Percentiles rank a stretch among this genome's conserved stretches.
Evolutionary conservation across 2,888 invertebrate species (phyloP).

Genomic region (Drosophila helvetica): DNA sequence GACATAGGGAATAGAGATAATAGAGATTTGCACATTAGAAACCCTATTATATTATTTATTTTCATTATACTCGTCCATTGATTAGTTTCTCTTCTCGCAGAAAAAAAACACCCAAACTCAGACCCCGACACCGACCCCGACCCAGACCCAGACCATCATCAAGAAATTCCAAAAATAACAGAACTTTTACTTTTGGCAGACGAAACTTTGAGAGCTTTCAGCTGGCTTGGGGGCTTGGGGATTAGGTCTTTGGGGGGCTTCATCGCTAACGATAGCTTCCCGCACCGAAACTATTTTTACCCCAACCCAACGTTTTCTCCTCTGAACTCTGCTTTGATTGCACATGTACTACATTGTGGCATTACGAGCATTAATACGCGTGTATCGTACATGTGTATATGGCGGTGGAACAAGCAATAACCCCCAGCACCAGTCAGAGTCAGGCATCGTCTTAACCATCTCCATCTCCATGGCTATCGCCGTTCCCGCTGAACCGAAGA

Average conservation of each 20-base stretch:
- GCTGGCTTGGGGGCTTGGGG: no score
- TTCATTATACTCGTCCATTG: conserved; percentile 6
- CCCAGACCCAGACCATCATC: conserved; percentile 14
- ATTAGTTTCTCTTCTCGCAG: conserved; percentile 6
- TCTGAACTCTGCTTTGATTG: conserved; percentile 49
- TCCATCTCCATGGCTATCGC: conserved; percentile 24
- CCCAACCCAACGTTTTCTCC: conserved; percentile 50
- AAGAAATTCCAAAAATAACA: conserved; percentile 61
- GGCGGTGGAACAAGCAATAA: conserved; percentile 75
- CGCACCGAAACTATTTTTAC: conserved; percentile 65
- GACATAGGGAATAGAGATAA: background rate
- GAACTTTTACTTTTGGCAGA: conserved; percentile 75
- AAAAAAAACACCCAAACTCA: conserved; percentile 11
- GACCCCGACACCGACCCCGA: conserved; percentile 16
- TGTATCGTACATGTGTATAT: conserved; percentile 58
- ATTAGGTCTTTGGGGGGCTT: no score
- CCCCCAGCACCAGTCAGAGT: conserved; percentile 45
- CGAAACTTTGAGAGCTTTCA: conserved; percentile 31
- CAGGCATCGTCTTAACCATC: conserved; percentile 12
- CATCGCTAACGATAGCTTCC: conserved; percentile 39
- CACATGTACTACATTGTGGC: conserved; percentile 54
- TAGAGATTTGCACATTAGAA: background rate
- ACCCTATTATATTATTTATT: background rate
- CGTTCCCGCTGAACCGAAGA: conserved; percentile 31
- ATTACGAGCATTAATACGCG: conserved; percentile 54